These are phyloP conservation scores for Agonopterix heracliana DNA, from an alignment of 2,888 invertebrate genomes.

Conservation along the genomic window DNA sequence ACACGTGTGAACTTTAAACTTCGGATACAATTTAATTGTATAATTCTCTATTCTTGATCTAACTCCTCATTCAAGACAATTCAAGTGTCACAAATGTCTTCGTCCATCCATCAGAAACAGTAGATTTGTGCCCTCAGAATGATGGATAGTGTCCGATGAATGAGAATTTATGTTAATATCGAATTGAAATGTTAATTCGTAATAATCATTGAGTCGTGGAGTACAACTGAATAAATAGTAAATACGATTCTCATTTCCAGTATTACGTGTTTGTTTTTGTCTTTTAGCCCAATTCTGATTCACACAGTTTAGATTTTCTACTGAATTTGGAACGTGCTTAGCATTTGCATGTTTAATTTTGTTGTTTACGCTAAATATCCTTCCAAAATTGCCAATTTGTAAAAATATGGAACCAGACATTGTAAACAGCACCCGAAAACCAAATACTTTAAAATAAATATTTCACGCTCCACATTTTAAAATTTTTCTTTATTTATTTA, in stretches of 20 bases:
- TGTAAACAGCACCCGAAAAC: no score
- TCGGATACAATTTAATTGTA: slow-evolving; percentile 30
- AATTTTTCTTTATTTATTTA: background rate
- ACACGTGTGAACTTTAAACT: slow-evolving; percentile 69
- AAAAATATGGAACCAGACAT: no score
- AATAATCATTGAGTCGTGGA: slow-evolving; percentile 49
- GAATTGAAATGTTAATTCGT: slow-evolving; percentile 66
- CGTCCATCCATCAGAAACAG: slow-evolving; percentile 44
- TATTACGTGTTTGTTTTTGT: slow-evolving; percentile 41
- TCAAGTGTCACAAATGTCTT: slow-evolving; percentile 68
- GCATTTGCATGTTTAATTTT: no score
- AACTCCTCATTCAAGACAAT: slow-evolving; percentile 50
- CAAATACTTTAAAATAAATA: no score
- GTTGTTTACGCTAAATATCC: no score
- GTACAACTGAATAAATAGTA: slow-evolving; percentile 48
- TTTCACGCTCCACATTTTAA: no score
- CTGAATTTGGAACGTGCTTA: background rate
- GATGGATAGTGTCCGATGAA: slow-evolving; percentile 62
- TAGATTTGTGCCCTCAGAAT: slow-evolving; percentile 30
- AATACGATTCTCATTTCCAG: slow-evolving; percentile 36
- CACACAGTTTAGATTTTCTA: background rate
- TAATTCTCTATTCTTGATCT: slow-evolving; percentile 34
- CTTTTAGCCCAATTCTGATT: slow-evolving; percentile 9
- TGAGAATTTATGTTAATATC: slow-evolving; percentile 62
- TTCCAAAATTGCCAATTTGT: no score